Evolutionary conservation across 2,797 vertebrate genomes (phyloP).

Genomic region (Pagetopsis macropterus): DNA sequence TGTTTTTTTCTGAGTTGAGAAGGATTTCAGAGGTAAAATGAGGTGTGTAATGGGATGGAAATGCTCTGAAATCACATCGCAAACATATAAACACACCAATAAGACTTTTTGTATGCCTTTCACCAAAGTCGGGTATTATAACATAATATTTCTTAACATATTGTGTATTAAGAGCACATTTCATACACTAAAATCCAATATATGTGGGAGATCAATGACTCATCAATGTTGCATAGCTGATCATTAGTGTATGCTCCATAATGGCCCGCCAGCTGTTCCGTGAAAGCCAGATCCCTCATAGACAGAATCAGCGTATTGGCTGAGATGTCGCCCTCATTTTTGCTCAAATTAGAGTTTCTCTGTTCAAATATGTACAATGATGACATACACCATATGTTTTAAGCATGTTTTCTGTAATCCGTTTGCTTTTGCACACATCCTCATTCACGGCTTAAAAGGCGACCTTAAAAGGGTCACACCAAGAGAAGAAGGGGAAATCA

Average conservation of each 20-base stretch:
- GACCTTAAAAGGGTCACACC: slow-evolving; percentile 4
- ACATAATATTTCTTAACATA: slow-evolving; percentile 18
- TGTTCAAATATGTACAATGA: slow-evolving; percentile 61
- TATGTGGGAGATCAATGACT: slow-evolving; percentile 70
- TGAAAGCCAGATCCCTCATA: slow-evolving; percentile 67
- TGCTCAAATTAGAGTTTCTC: slow-evolving; percentile 63
- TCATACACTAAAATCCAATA: slow-evolving; percentile 52
- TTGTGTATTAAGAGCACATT: slow-evolving; percentile 40
- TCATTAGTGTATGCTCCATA: slow-evolving; percentile 76
- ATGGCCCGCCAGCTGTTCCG: slow-evolving; percentile 77
- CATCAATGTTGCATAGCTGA: slow-evolving; percentile 78
- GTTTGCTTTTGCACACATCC: slow-evolving; percentile 28
- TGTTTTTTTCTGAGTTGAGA: slow-evolving; percentile 6
- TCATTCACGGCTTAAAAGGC: neutral
- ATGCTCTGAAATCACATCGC: neutral
- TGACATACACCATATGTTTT: slow-evolving; percentile 36
- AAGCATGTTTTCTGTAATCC: slow-evolving; percentile 38
- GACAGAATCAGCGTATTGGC: slow-evolving; percentile 51
- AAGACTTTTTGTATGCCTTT: neutral
- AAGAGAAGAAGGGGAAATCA: slow-evolving; percentile 10
- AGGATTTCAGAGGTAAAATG: slow-evolving; percentile 19
- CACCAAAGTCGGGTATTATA: neutral
- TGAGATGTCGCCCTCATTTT: slow-evolving; percentile 60
- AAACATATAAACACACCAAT: neutral
- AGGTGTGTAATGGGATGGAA: neutral